Base-by-base conservation (phyloP, 2,113 vertebrate genomes). In the Trachemys scripta region DNA sequence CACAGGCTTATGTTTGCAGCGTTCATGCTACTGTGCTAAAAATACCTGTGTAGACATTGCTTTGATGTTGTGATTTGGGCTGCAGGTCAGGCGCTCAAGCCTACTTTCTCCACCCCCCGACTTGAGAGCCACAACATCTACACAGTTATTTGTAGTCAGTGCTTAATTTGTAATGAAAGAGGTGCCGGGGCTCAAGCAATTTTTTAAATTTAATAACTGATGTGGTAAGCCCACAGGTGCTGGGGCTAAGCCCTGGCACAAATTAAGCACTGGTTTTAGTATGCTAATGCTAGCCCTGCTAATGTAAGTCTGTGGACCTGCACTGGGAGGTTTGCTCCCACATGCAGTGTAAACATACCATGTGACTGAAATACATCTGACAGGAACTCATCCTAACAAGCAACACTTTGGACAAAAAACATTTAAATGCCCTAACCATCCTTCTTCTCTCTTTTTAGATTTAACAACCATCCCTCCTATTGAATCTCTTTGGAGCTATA, bases 401-500 rank as follows among this genome's bases (percentile, higher is more conserved):
- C 84, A 88, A 83, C 42, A 3, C 2, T 92, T 84, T 87, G 14
- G 56, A 87, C 4, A 38, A 2, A 10, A 81, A 92, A 3, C 6
- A 5, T 86, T 80, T 86, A 90, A 93, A 85, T 84, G 59, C 16
- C 57, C 82, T 91, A 94, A 93, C n/a, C 1, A 10, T 31, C 1
- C 81, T 6, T 97, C 94, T 38, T 87, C 4, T 75, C 92, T 47
- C 5, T 0, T 56, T 90, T 90, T 86, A 98, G 97, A 92, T 80
- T 86, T 96, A 84, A 91, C 87, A 51, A 90, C 53, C 62, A 80
- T 96, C 85, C 90, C 94, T 89, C 78, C 93, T 56, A 89, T 96
- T 82, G 93, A 97, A 56, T 94, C 96, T 85, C 76, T 94, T 88
- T 95, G 97, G 94, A 97, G 4, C 72, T 92, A 82, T 92, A 94